Base-by-base conservation (phyloP, 2,888 invertebrate species). In the Agapostemon virescens region DNA sequence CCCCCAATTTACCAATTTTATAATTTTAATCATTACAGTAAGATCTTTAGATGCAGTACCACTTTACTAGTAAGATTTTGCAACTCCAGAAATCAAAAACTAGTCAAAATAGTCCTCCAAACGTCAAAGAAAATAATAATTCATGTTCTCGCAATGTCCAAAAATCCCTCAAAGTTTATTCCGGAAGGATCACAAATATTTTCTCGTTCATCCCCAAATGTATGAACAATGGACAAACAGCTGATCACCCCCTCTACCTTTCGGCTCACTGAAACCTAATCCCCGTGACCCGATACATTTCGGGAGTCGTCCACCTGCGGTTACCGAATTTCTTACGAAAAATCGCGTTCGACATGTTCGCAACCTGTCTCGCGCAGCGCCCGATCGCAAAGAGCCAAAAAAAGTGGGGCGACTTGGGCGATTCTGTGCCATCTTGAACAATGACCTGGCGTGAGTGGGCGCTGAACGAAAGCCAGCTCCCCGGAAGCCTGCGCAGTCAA, bases 401-500 rank as follows among this genome's bases (percentile, higher is more conserved):
- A 61, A 61, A 20, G 49, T 49, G n/a, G 63, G 36, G 36, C 38
- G 67, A 15, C 67, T 55, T 58, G 58, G 52, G 55, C 74, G 26
- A 55, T 67, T 23, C 38, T 45, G 36, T 52, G 55, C 64, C 77
- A 55, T 64, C 74, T 64, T 69, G 36, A 73, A 70, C 70, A 68
- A 78, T 74, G 70, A 70, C 70, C 78, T 61, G 52, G 45, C 68
- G 45, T 70, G 68, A 67, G 42, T 61, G 78, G 40, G 61, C 69
- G 69, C 58, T 61, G 55, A 45, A 61, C 42, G 71, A 71, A 63
- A 71, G 69, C 45, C 69, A 55, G 67, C 63, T 67, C 17, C 68
- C 49, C 36, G 30, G 52, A 77, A 68, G 49, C 69, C 66, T 79
- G 52, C 63, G 61, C 68, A 71, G 63, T 74, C 70, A 40, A 23